phyloP scores from a whole-genome alignment of 2,888 invertebrate species.

The Scaptomyza flava region DNA sequence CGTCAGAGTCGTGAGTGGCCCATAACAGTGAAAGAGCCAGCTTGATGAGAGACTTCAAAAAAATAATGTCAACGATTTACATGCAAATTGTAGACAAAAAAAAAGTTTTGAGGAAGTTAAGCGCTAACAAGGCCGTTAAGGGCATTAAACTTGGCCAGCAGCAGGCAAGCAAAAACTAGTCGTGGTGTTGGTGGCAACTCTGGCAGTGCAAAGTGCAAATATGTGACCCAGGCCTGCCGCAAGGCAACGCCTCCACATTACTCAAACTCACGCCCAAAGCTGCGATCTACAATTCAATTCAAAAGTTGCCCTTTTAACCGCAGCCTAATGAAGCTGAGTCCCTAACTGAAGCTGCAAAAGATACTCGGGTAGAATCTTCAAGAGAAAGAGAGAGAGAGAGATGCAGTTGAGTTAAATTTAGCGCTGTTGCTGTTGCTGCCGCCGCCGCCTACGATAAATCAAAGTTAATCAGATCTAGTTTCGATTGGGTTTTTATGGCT shows the following conservation, averaged over 20 bases:
- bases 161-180: constrained; percentile 1
- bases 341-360: constrained; percentile 1
- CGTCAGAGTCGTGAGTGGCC: constrained; percentile 60
- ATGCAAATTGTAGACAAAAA: constrained; percentile 61
- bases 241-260: constrained; percentile 69
- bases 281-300: constrained; percentile 62
- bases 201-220: constrained; percentile 75
- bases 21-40: constrained; percentile 58
- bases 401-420: constrained; percentile 61
- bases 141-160: constrained; percentile 56
- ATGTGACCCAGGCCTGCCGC: constrained; percentile 53
- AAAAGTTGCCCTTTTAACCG: constrained; percentile 63
- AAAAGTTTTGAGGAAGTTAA: constrained; percentile 61
- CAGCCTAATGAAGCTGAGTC: constrained; percentile 66
- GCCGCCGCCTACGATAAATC: constrained; percentile 78
- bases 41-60: constrained; percentile 33
- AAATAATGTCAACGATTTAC: constrained; percentile 73
- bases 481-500: constrained; percentile 72
- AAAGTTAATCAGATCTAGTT: constrained; percentile 81
- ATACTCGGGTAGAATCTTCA: constrained; percentile 8
- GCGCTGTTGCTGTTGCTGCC: constrained; percentile 32
- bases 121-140: constrained; percentile 70
- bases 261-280: constrained; percentile 71
- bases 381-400: no score
- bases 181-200: constrained; percentile 26